These are phyloP conservation scores for Habropoda laboriosa DNA, from an alignment of 1,140 invertebrate species.

Conservation along the genomic window DNA sequence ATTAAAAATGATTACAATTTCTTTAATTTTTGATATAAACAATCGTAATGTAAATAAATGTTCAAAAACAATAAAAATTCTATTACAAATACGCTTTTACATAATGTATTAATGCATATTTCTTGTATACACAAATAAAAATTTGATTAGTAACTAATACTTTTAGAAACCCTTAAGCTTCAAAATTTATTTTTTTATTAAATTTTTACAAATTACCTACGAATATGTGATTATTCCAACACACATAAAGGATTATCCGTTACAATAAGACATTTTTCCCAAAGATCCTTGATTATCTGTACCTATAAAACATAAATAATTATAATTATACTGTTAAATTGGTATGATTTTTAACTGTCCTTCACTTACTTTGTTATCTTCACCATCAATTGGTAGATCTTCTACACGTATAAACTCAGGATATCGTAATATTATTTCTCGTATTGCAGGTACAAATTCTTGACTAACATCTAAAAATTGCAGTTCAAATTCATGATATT, in stretches of 20 bases:
- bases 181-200: background rate
- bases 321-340: constrained; percentile 2
- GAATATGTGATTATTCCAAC: constrained; percentile 11
- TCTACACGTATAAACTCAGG: constrained; percentile 89
- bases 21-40: too few relatives aligned
- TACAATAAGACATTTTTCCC: constrained; percentile 87
- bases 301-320: constrained; percentile 79
- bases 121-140: background rate
- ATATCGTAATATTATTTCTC: constrained; percentile 88
- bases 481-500: constrained; percentile 91
- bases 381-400: constrained; percentile 85
- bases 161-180: background rate
- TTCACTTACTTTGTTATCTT: constrained; percentile 84
- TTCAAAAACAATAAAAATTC: too few relatives aligned
- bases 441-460: constrained; percentile 86
- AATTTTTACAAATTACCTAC: constrained; percentile 7
- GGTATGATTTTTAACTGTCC: constrained; percentile 7
- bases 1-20: background rate
- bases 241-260: constrained; percentile 82
- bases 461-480: constrained; percentile 89
- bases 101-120: background rate
- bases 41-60: too few relatives aligned
- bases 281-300: constrained; percentile 84
- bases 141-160: background rate
- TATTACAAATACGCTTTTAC: too few relatives aligned